Evolutionary conservation across 2,797 vertebrate species (phyloP), one percentile per base, ranked within the genome.

Genomic region (Megalops cyprinoides): DNA sequence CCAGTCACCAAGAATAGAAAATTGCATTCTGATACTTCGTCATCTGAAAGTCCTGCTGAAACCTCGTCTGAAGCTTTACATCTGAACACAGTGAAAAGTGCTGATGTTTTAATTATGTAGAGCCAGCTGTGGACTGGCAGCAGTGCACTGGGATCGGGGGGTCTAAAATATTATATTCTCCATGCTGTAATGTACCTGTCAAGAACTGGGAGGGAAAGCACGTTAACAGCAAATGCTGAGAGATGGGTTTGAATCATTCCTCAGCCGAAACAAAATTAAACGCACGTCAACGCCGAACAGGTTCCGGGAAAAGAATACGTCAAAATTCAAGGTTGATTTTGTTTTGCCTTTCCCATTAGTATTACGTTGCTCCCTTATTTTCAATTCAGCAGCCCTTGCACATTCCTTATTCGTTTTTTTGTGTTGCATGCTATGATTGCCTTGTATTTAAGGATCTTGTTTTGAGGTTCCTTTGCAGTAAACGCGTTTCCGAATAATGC

Each of bases 291-390:
- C 53, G 62, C 23, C 39, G 67, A 79, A 69, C 20, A 28, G 14
- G 20, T 71, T 78, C 31, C 39, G 12, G 23, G 14, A 23, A 67
- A 23, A 12, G 62, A 23, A 23, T 20, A 12, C 51, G 62, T 71
- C 39, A 55, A 18, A 86, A 92, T 94, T 91, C 90, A 90, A 92
- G 92, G 91, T 90, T 92, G 93, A 94, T 93, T 93, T 94, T 95
- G 92, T 94, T 94, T 94, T 92, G 94, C 93, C 18, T 92, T 90
- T 92, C 91, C 92, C 92, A 93, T 95, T 94, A 94, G 92, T 92
- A 93, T 94, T 53, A 49, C n/a, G 92, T 93, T 94, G 92, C 88
- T 92, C 92, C 90, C 91, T 55, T 89, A 88, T 89, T 88, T 90
- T 86, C 89, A 90, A 90, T 90, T 94, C 91, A 89, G 90, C 91